Conservation (phyloP, 92 coral and sea anemone species). For the Muricea muricata region DNA sequence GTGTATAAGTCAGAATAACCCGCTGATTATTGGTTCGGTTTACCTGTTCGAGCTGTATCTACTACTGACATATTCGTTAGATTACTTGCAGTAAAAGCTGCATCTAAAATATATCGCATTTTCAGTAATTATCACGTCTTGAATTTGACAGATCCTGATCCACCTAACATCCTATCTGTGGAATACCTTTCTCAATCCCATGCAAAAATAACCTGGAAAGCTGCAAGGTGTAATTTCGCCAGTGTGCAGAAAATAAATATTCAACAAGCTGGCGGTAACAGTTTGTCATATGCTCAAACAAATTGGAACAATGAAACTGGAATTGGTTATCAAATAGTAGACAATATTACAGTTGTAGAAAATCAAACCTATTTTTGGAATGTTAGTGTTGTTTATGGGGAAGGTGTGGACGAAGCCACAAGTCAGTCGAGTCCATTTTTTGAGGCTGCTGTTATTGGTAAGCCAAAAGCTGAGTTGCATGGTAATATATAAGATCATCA, state of each 20-base stretch:
- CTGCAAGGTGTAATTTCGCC: constrained; percentile 44
- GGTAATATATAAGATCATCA: neutral
- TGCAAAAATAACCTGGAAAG: constrained; percentile 49
- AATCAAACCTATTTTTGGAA: constrained; percentile 33
- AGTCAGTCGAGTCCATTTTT: constrained; percentile 32
- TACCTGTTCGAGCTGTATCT: too few relatives aligned
- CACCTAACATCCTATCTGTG: constrained; percentile 48
- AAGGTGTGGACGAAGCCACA: constrained; percentile 7
- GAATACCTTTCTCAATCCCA: constrained; percentile 35
- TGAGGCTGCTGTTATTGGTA: constrained; percentile 32
- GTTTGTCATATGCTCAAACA: neutral
- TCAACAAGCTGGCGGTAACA: neutral
- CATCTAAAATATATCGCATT: too few relatives aligned
- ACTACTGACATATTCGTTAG: too few relatives aligned
- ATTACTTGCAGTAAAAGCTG: too few relatives aligned
- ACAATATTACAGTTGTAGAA: constrained; percentile 5
- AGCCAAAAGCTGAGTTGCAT: neutral
- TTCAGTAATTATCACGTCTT: neutral
- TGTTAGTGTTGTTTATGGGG: constrained; percentile 25
- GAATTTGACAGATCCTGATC: constrained; percentile 47
- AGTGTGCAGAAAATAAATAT: neutral
- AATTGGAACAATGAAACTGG: constrained; percentile 38
- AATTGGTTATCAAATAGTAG: constrained; percentile 36
- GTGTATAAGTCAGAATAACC: too few relatives aligned
- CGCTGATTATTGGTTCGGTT: too few relatives aligned